Evolutionary conservation across 2,113 vertebrate species (phyloP), one percentile per base, ranked within the genome.

Genomic region (Alces alces): DNA sequence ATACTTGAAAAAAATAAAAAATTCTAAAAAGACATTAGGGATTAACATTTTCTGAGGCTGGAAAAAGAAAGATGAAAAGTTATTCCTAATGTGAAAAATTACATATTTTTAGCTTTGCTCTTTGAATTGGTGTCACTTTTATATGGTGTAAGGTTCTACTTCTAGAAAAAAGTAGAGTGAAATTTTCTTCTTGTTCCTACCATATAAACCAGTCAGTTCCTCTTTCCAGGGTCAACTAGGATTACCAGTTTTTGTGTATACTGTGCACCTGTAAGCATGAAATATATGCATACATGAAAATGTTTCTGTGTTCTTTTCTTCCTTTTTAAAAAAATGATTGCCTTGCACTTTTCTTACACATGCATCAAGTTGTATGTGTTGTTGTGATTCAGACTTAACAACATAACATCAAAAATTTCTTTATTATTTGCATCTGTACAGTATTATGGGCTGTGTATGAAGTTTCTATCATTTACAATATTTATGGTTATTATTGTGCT

Each of bases 21-120:
- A 50, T 50, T 50, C 19, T 1, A 1, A 76, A 76, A 76, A 43
- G 70, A 76, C 11, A 3, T 73, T 43, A 43, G 12, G 36, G 36
- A 76, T 76, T 43, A 43, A 43, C 70, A 76, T 76, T 76, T 93
- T 90, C 90, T 93, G 66, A 80, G 66, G 21, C 50, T 80, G 79
- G 27, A 27, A 52, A 58, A 83, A 93, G 83, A 85, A 89, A 86
- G 57, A 58, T 80, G 43, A 96, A 55, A 95, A 54, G 76, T 88
- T 60, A 84, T 50, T 92, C 55, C 58, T 86, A 92, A 76, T 28
- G 21, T 91, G 33, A 90, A 90, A 91, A 86, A 84, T 52, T 58
- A 91, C 2, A 79, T 12, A 91, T 80, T 90, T 96, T 93, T 89
- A 90, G 57, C 52, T 93, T 90, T 90, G n/a, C 64, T 96, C 76